phyloP scores from a whole-genome alignment of 2,888 invertebrate species.

The Eupithecia dodoneata region DNA sequence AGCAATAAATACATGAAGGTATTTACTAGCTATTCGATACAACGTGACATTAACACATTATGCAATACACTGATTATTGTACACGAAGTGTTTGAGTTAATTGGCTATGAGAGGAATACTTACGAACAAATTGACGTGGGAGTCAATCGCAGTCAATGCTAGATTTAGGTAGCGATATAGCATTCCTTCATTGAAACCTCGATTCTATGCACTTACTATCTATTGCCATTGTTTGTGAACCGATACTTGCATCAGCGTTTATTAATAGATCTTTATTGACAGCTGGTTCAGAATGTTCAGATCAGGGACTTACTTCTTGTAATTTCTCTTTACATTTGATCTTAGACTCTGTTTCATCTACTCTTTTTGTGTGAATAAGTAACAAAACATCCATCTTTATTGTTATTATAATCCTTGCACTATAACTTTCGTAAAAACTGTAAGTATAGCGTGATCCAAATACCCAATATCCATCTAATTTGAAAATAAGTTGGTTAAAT shows the following conservation, averaged over 20 bases:
- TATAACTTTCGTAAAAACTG: too few species aligned
- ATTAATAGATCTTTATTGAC: background rate
- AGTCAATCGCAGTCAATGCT: constrained; percentile 23
- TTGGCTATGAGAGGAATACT: constrained; percentile 34
- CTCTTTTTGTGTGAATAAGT: too few species aligned
- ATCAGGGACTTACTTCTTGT: background rate
- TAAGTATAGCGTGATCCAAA: too few species aligned
- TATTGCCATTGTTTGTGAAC: constrained; percentile 4
- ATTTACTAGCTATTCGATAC: background rate
- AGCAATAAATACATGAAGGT: background rate
- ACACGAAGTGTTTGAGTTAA: constrained; percentile 49
- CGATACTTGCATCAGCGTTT: constrained; percentile 11
- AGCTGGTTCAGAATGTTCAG: background rate
- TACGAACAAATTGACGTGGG: constrained; percentile 35
- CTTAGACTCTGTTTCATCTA: too few species aligned
- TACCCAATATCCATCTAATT: too few species aligned
- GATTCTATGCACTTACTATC: background rate
- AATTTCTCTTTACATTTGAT: too few species aligned
- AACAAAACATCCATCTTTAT: too few species aligned
- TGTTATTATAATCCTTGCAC: too few species aligned
- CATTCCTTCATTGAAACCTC: constrained; percentile 22
- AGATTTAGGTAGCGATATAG: constrained; percentile 26
- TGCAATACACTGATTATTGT: constrained; percentile 37
- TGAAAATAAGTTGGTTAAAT: too few species aligned
- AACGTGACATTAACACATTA: constrained; percentile 33